Conservation (phyloP, 1,140 invertebrate species). For the Pentalonia nigronervosa region DNA sequence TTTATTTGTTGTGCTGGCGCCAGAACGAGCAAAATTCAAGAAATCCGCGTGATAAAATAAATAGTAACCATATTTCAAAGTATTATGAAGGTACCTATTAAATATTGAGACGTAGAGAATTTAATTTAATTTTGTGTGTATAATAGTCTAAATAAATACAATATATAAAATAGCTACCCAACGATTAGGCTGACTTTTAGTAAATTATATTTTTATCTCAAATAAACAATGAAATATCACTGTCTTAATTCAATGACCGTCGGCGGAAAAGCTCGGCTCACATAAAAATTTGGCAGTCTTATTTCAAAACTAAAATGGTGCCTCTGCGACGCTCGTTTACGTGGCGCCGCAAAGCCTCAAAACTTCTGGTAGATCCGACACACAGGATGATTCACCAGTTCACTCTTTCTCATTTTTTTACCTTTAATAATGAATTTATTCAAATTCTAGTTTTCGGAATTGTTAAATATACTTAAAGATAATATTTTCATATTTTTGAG, state of each 20-base stretch:
- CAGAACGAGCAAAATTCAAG: neutral
- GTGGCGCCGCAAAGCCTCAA: too few relatives aligned
- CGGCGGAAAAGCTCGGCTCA: neutral
- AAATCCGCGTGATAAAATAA: neutral
- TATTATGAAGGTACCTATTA: neutral
- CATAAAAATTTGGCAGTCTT: neutral
- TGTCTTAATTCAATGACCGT: neutral
- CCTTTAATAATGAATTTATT: too few relatives aligned
- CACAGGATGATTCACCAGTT: too few relatives aligned
- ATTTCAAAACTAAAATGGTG: neutral
- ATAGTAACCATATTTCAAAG: neutral
- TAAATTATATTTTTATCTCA: neutral
- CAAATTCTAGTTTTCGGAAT: too few relatives aligned
- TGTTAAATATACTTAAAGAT: too few relatives aligned
- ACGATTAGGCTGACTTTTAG: neutral
- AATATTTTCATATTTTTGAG: too few relatives aligned
- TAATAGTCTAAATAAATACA: neutral
- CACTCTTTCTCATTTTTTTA: too few relatives aligned
- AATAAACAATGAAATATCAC: neutral
- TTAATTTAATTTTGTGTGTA: neutral
- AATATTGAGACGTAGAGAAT: neutral
- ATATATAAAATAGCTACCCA: neutral
- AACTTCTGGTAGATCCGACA: too few relatives aligned
- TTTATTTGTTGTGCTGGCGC: neutral
- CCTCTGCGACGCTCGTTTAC: neutral